Conservation (phyloP, 2,113 vertebrate genomes). For the Trachemys scripta region DNA sequence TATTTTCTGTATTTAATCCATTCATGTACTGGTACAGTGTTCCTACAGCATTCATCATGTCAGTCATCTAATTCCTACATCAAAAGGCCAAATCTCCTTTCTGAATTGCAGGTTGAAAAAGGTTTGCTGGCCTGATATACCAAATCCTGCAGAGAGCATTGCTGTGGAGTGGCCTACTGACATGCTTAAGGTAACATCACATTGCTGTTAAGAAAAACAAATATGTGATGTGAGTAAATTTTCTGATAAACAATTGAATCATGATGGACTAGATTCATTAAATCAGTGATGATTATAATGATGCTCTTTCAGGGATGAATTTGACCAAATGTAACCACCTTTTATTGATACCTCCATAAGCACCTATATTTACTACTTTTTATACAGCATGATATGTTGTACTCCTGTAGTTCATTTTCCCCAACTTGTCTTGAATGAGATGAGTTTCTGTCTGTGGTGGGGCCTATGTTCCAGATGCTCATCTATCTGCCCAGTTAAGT, state of each 20-base stretch:
- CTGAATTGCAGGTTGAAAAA: constrained; percentile 69
- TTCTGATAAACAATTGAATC: background rate
- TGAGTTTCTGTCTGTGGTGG: background rate
- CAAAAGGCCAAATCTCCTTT: constrained; percentile 13
- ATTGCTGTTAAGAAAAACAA: constrained; percentile 14
- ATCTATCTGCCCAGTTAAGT: background rate
- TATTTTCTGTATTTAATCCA: background rate
- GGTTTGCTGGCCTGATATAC: constrained; percentile 79
- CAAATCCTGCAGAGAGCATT: constrained; percentile 79
- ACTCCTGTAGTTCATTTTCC: background rate
- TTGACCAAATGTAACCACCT: background rate
- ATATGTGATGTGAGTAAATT: background rate
- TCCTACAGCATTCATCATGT: background rate
- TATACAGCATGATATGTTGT: background rate
- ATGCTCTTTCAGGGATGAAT: background rate
- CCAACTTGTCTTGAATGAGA: background rate
- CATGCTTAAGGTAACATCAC: constrained; percentile 68
- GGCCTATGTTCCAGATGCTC: background rate
- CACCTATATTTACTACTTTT: background rate
- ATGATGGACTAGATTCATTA: background rate
- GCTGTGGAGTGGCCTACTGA: constrained; percentile 65
- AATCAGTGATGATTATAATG: background rate
- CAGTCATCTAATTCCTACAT: background rate
- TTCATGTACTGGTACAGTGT: background rate
- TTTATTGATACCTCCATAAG: background rate